Conservation (phyloP, 2,113 vertebrate genomes). For the Macquaria australasica region DNA sequence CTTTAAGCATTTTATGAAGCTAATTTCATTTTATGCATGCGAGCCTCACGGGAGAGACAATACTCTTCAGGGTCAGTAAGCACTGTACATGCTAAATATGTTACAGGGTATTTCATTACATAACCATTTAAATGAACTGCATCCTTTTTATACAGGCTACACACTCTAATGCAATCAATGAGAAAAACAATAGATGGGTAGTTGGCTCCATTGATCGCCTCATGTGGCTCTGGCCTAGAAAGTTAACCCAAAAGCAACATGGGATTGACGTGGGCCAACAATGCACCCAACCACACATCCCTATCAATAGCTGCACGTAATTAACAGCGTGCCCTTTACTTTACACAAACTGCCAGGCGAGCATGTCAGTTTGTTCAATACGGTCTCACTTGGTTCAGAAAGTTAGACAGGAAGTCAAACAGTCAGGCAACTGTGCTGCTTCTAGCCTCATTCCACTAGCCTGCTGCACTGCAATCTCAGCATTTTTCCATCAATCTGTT, state of each 20-base stretch:
- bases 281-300: conserved; percentile 49
- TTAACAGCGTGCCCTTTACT: conserved; percentile 51
- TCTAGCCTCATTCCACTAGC: conserved; percentile 12
- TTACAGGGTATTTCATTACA: conserved; percentile 54
- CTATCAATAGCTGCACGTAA: conserved; percentile 62
- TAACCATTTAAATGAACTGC: conserved; percentile 51
- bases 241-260: conserved; percentile 26
- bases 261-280: conserved; percentile 40
- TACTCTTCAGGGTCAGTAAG: conserved; percentile 69
- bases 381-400: conserved; percentile 71
- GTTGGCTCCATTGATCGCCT: conserved; percentile 49
- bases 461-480: conserved; percentile 63
- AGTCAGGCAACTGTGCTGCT: conserved; percentile 37
- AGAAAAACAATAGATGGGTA: conserved; percentile 34
- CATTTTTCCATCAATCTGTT: conserved; percentile 65
- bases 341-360: conserved; percentile 43
- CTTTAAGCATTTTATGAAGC: conserved; percentile 56
- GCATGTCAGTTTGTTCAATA: conserved; percentile 64
- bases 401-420: conserved; percentile 69
- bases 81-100: conserved; percentile 39
- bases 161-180: conserved; percentile 31
- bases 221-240: conserved; percentile 52
- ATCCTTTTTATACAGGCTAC: conserved; percentile 2
- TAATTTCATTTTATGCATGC: conserved; percentile 64
- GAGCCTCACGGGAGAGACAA: conserved; percentile 36